Evolutionary conservation across 2,113 vertebrate genomes (phyloP), one percentile per base, ranked within the genome.

Genomic region (Odocoileus hemionus): DNA sequence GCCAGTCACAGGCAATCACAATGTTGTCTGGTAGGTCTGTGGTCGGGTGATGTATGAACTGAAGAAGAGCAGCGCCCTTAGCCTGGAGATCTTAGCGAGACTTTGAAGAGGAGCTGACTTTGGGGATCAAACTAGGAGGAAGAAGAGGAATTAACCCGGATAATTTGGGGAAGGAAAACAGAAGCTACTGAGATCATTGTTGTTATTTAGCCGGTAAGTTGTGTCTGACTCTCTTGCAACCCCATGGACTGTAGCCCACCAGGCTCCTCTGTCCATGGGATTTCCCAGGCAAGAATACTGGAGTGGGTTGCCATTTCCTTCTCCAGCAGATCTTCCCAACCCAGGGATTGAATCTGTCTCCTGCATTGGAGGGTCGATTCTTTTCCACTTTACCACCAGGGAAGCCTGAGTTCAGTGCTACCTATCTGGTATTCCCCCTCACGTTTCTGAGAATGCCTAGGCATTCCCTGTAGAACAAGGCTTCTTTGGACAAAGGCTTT

Each of bases 291-390:
- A 43, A 76, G 70, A 76, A 43, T 26, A 39, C 23, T 76, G 70
- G 39, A 26, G 36, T 43, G 39, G 70, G 70, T 7, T 26, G 39
- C 70, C 23, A 43, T 76, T 43, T 76, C 70, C 12, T 76, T 76
- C 70, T 76, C 70, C 12, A 76, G 39, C 2, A 6, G 39, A 14
- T 43, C 23, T 76, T 76, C 39, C 3, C 39, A 14, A 43, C 39
- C 23, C 70, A 76, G 70, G 25, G 6, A 15, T 0, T 14, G 70
- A 43, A 7, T 26, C 36, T 0, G 2, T 43, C 11, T 43, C 36
- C 11, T 43, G 70, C 70, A 7, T 26, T 0, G 0, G 70, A 26
- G 39, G 6, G 36, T 15, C 26, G 36, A 23, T 43, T 43, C 70
- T 43, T 39, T 74, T 43, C 36, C 70, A 74, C 36, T 76, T 25